Percentiles rank a stretch among this genome's conserved stretches.
These are phyloP conservation scores for Leptinotarsa rubiginosa DNA, from an alignment of 2,888 invertebrate genomes.

Conservation along the genomic window DNA sequence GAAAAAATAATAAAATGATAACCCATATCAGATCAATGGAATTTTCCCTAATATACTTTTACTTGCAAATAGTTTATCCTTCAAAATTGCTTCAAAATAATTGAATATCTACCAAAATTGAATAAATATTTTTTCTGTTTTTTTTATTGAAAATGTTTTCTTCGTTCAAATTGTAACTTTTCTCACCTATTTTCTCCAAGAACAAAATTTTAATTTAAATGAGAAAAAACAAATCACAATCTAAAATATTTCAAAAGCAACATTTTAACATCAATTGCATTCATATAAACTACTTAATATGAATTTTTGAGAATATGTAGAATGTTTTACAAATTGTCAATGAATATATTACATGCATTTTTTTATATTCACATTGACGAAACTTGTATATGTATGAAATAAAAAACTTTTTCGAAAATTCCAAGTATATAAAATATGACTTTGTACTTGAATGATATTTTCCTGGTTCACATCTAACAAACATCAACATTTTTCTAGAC, in stretches of 20 bases:
- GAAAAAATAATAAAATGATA: too few relatives aligned
- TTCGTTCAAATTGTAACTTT: background rate
- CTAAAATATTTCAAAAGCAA: slow-evolving; percentile 14
- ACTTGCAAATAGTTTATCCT: too few relatives aligned
- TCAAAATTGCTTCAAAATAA: background rate
- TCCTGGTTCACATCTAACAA: slow-evolving; percentile 19
- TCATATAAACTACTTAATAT: slow-evolving; percentile 21
- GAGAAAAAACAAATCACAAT: slow-evolving; percentile 1
- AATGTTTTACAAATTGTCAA: slow-evolving; percentile 32
- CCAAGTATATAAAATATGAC: slow-evolving; percentile 19
- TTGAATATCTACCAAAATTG: background rate
- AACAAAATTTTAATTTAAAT: background rate
- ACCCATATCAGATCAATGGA: too few relatives aligned
- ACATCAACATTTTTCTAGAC: slow-evolving; percentile 61
- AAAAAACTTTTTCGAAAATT: background rate
- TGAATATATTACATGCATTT: slow-evolving; percentile 38
- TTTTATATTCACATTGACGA: slow-evolving; percentile 15
- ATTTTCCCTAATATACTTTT: too few relatives aligned
- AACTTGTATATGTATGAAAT: background rate
- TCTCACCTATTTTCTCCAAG: background rate
- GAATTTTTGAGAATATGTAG: slow-evolving; percentile 33
- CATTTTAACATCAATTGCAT: slow-evolving; percentile 20
- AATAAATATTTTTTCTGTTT: background rate
- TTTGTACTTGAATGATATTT: slow-evolving; percentile 26
- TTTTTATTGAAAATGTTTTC: background rate